These are phyloP conservation scores for Lytechinus variegatus DNA, from an alignment of 35 echinoderm and acorn worm genomes.

Conservation along the genomic window DNA sequence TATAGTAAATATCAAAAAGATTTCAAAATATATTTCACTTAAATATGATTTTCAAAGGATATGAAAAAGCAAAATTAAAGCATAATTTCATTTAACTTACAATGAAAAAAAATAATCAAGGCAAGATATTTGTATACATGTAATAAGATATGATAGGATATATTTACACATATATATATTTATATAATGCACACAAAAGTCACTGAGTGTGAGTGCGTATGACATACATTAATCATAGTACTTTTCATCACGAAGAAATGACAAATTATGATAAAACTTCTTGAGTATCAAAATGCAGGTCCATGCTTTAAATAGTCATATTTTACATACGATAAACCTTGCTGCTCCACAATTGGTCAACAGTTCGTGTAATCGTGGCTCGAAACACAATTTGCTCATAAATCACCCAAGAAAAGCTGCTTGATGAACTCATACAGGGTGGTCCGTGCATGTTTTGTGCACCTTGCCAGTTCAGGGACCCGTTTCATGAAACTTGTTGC, in stretches of 20 bases:
- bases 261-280: no score
- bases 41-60: neutral
- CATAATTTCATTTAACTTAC: neutral
- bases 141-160: neutral
- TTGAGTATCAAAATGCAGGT: no score
- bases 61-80: neutral
- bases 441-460: no score
- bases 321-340: no score
- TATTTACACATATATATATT: neutral
- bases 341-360: no score
- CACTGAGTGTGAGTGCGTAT: neutral
- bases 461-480: no score
- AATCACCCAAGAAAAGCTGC: no score
- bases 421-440: no score
- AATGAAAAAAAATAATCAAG: neutral
- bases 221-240: neutral
- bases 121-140: neutral
- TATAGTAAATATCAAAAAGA: neutral
- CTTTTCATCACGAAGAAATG: neutral
- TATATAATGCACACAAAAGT: neutral
- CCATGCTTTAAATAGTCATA: no score
- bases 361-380: no score
- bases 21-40: neutral
- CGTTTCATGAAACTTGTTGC: no score
- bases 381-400: no score